Base-by-base conservation (phyloP, 2,888 invertebrate species). In the Yponomeuta plumbellus region DNA sequence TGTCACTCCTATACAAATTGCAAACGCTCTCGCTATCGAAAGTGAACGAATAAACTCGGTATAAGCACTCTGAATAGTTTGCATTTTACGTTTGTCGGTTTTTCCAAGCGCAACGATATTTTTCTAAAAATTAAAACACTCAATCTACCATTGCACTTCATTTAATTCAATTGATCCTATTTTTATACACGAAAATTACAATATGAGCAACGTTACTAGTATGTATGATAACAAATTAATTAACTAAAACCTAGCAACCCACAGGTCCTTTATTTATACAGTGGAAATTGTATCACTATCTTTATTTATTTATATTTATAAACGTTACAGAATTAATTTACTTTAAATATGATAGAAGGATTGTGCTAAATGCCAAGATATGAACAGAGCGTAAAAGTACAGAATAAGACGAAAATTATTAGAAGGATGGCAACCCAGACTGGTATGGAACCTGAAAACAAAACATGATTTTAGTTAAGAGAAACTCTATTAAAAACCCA, bases 321-420 rank as follows among this genome's bases (percentile, higher is more conserved):
- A 61, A 64, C 56, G 62, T 64, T 44, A 64, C 66, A 63, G 57
- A 66, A 70, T 75, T 73, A 71, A 74, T 70, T 73, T 71, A 75
- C 69, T 52, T 52, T 74, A 72, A 70, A 69, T 68, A 69, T 65
- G 44, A 67, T 56, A 70, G 68, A 68, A 69, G 62, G 56, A 67
- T 59, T 67, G 67, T 64, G 56, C 74, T 91, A 95, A 83, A 97
- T 94, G 76, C 95, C 97, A 81, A 97, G 80, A 86, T 95, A 97
- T 73, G 97, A 96, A 91, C 97, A 97, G 73, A 96, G 79, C 70
- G 94, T 88, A 88, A 97, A 97, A 68, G 96, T 95, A 77, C 94
- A 92, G 83, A 96, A 95, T 68, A 97, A 92, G 72, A 95, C 94
- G 72, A 95, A 84, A 69, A 97, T 88, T 73, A 97, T 95, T 66